phyloP scores from a whole-genome alignment of 2,797 vertebrate genomes.

The Leptodactylus fallax region DNA sequence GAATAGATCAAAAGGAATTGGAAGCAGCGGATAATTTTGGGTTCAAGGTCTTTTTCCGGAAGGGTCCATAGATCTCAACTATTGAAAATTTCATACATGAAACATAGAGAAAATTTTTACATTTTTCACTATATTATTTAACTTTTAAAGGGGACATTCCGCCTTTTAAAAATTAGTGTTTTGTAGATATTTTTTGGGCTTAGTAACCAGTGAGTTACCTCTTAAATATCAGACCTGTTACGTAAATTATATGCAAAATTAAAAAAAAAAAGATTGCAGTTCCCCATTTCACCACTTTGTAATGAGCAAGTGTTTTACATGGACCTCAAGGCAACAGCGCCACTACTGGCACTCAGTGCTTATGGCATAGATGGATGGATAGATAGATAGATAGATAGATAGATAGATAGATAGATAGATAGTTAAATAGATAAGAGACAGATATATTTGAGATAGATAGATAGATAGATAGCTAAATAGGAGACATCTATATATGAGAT shows the following conservation, averaged over 20 bases:
- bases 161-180: background rate
- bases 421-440: too few species aligned
- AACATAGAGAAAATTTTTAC: background rate
- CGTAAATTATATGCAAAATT: background rate
- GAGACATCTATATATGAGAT: too few species aligned
- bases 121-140: background rate
- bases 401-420: too few species aligned
- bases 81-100: background rate
- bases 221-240: background rate
- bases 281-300: background rate
- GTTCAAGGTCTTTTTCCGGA: background rate
- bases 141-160: background rate
- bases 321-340: background rate
- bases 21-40: background rate
- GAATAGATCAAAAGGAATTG: constrained; percentile 22
- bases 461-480: too few species aligned
- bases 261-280: background rate
- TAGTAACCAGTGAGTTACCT: background rate
- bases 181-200: background rate
- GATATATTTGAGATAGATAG: too few species aligned
- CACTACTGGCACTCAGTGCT: too few species aligned
- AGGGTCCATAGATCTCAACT: background rate
- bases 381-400: too few species aligned
- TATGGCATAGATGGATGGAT: too few species aligned
- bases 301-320: background rate